Evolutionary conservation across 2,888 invertebrate genomes (phyloP).

Genomic region (Baronia brevicornis): DNA sequence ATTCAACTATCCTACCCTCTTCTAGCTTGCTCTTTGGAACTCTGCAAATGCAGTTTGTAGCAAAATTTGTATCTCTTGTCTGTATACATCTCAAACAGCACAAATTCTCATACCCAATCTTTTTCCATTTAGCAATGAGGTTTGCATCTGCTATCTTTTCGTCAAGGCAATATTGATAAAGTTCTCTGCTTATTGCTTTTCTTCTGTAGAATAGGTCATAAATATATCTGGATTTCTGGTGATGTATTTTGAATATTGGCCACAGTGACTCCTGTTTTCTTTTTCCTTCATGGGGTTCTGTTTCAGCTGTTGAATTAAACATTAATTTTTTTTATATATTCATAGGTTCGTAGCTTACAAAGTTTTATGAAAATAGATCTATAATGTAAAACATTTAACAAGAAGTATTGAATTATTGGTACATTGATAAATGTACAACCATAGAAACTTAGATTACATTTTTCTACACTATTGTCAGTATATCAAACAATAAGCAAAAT

Average conservation of each 20-base stretch:
- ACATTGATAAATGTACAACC: too few relatives aligned
- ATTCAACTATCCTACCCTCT: constrained; percentile 95
- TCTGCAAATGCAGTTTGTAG: constrained; percentile 98
- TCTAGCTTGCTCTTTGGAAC: constrained; percentile 98
- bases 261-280: constrained; percentile 97
- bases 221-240: constrained; percentile 97
- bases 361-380: too few relatives aligned
- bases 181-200: constrained; percentile 95
- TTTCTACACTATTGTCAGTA: too few relatives aligned
- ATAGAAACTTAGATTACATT: too few relatives aligned
- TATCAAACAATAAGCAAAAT: too few relatives aligned
- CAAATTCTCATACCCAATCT: constrained; percentile 98
- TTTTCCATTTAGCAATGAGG: constrained; percentile 99
- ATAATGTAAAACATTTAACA: too few relatives aligned
- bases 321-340: not conserved
- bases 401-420: too few relatives aligned
- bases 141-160: constrained; percentile 98
- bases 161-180: constrained; percentile 96
- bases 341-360: too few relatives aligned
- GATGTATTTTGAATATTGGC: constrained; percentile 99
- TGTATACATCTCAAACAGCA: constrained; percentile 99
- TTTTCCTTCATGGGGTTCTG: constrained; percentile 99
- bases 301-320: constrained; percentile 84
- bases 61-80: constrained; percentile 98
- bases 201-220: constrained; percentile 96